phyloP scores from a whole-genome alignment of 2,113 vertebrate genomes.

The Laterallus jamaicensis region DNA sequence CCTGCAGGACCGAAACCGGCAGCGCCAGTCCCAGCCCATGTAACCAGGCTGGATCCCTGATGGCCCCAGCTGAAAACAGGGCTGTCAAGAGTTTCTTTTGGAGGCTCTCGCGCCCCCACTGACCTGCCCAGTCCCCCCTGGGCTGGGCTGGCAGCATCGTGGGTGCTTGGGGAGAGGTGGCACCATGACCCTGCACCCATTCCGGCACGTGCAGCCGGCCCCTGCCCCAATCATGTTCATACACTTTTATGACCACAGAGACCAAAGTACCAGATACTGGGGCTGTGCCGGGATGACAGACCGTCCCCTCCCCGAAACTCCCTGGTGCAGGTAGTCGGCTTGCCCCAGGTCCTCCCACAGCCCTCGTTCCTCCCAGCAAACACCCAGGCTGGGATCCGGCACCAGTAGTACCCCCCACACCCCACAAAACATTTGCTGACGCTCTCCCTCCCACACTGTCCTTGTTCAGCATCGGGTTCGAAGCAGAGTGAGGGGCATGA shows the following conservation, averaged over 20 bases:
- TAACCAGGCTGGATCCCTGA: neutral
- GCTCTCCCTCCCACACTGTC: neutral
- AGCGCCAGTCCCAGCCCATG: neutral
- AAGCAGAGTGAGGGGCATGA: neutral
- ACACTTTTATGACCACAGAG: neutral
- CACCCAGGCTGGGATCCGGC: neutral
- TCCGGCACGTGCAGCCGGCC: neutral
- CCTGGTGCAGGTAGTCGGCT: rapidly evolving
- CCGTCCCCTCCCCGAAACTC: neutral
- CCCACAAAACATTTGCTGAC: neutral
- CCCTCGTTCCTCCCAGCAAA: neutral
- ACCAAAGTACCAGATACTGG: neutral
- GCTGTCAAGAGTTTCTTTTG: neutral
- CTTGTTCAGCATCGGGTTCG: rapidly evolving
- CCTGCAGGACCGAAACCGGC: neutral
- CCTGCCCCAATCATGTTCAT: neutral
- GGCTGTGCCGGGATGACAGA: neutral
- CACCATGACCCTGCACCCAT: neutral
- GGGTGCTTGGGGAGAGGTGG: neutral
- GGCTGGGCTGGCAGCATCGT: rapidly evolving
- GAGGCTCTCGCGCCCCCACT: neutral
- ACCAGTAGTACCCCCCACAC: too few species aligned
- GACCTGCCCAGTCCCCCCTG: neutral
- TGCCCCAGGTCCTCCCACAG: neutral
- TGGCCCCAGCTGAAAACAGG: neutral